Conservation (phyloP, 1,140 invertebrate genomes). For the Triops cancriformis region DNA sequence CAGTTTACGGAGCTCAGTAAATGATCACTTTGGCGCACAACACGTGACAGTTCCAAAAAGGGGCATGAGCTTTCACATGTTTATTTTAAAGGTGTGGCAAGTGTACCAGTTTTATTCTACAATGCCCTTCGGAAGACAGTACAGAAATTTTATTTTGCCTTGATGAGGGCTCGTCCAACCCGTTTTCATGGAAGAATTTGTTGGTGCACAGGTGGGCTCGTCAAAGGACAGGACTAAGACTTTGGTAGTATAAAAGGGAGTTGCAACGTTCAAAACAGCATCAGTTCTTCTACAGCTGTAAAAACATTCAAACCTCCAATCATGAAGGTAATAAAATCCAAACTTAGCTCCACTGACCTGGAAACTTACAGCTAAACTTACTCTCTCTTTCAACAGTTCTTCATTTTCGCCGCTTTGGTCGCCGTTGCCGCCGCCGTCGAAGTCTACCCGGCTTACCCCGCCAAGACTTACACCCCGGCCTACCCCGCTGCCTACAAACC, state of each 20-base stretch:
- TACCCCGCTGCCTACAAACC: background rate
- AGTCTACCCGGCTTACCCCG: conserved; percentile 16
- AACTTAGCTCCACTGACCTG: background rate
- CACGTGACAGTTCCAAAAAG: background rate
- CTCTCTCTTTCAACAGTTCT: background rate
- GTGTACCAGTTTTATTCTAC: background rate
- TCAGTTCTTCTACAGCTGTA: background rate
- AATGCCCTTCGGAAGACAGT: background rate
- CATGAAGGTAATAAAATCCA: background rate
- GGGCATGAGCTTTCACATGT: background rate
- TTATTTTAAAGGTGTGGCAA: background rate
- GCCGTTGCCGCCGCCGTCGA: conserved; percentile 15
- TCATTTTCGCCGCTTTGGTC: conserved; percentile 23
- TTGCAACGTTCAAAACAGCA: background rate
- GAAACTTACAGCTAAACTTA: background rate
- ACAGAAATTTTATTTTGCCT: background rate
- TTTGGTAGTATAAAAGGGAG: background rate
- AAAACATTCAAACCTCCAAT: background rate
- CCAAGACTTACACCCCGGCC: conserved; percentile 15
- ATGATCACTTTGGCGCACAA: background rate
- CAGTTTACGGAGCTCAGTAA: too few relatives aligned
- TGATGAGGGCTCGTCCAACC: background rate
- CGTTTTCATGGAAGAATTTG: background rate
- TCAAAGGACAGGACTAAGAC: background rate
- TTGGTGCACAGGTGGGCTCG: background rate